These are phyloP conservation scores for Notamacropus eugenii DNA, from an alignment of 2,797 vertebrate species.

Conservation along the genomic window DNA sequence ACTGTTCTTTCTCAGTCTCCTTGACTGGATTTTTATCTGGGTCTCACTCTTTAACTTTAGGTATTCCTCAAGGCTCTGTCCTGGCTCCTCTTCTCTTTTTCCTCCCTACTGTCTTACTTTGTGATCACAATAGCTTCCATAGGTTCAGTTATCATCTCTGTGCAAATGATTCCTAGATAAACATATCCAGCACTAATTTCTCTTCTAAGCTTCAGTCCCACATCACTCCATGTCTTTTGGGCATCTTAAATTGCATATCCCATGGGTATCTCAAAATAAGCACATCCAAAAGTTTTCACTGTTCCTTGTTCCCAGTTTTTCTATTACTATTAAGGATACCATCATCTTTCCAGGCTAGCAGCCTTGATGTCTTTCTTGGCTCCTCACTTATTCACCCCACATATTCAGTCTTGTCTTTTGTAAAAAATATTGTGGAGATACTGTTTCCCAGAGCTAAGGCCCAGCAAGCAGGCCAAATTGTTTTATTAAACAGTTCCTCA, in stretches of 20 bases:
- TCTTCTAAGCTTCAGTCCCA: not conserved
- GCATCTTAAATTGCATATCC: not conserved
- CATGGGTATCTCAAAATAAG: not conserved
- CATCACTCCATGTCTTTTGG: not conserved
- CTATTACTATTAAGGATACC: not conserved
- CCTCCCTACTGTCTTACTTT: not conserved
- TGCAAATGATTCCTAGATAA: not conserved
- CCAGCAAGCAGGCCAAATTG: no score
- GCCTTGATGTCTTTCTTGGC: not conserved
- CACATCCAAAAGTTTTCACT: not conserved
- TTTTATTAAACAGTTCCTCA: not conserved
- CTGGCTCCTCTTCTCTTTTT: not conserved
- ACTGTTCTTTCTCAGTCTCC: not conserved
- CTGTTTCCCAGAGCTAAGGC: no score
- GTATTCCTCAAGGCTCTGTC: not conserved
- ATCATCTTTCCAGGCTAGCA: not conserved
- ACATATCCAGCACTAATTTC: not conserved
- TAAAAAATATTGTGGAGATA: no score
- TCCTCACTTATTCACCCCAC: not conserved
- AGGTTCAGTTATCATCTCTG: not conserved
- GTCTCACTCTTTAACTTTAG: not conserved
- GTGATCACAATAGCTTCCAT: not conserved
- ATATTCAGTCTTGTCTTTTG: not conserved
- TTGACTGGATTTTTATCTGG: not conserved
- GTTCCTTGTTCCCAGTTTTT: not conserved